Percentiles rank a stretch among this genome's conserved stretches.
Evolutionary conservation across 2,888 invertebrate genomes (phyloP).

Genomic region (Eledone cirrhosa): DNA sequence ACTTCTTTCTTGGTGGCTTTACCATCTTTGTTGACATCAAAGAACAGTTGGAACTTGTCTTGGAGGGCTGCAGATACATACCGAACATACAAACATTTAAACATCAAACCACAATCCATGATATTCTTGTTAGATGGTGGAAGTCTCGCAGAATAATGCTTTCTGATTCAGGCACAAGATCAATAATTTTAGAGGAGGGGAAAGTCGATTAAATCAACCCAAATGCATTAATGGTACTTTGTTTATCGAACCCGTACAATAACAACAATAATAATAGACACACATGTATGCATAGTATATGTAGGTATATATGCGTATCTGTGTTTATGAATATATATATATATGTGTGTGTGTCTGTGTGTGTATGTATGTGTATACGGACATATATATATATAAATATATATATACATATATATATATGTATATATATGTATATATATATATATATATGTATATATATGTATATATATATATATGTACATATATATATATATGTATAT

Average conservation of each 20-base stretch:
- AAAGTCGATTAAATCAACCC: not conserved
- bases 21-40: slow-evolving; percentile 53
- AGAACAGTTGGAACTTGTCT: slow-evolving; percentile 46
- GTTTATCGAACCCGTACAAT: not conserved
- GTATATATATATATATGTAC: slow-evolving; percentile 21
- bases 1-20: slow-evolving; percentile 50
- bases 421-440: slow-evolving; percentile 15
- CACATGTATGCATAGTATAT: not conserved
- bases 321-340: slow-evolving; percentile 28
- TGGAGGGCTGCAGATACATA: slow-evolving; percentile 46
- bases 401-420: slow-evolving; percentile 24
- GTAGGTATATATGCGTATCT: not conserved
- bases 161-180: too few species aligned
- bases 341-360: slow-evolving; percentile 29
- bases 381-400: slow-evolving; percentile 18
- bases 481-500: slow-evolving; percentile 15
- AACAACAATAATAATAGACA: not conserved
- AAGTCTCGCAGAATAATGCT: not conserved
- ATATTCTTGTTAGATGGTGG: not conserved
- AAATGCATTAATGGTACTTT: not conserved
- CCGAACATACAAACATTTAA: not conserved
- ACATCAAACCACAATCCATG: not conserved
- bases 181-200: too few species aligned
- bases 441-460: slow-evolving; percentile 25
- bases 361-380: slow-evolving; percentile 22